Conservation (phyloP, 2,888 invertebrate genomes). For the Kuschelorhynchus macadamiae region DNA sequence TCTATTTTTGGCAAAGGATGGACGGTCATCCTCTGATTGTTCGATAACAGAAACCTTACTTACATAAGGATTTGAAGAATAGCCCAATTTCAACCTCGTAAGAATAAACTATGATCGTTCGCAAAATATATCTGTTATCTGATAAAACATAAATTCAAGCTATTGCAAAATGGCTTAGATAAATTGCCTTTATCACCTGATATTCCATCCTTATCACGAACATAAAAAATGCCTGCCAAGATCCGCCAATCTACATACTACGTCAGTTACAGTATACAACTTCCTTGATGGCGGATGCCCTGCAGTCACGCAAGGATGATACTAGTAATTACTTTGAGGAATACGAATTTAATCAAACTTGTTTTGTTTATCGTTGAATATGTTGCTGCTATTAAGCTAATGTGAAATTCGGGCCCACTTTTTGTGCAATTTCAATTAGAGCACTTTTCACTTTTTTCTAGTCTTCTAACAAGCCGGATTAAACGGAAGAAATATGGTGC, state of each 20-base stretch:
- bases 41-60: too few species aligned
- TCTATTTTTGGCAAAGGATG: too few species aligned
- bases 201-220: constrained; percentile 31
- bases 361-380: constrained; percentile 18
- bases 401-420: too few species aligned
- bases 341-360: constrained; percentile 24
- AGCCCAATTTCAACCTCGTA: constrained; percentile 13
- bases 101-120: constrained; percentile 23
- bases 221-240: constrained; percentile 30
- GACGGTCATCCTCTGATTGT: too few species aligned
- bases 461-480: too few species aligned
- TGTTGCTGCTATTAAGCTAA: neutral
- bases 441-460: too few species aligned
- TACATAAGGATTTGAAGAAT: too few species aligned
- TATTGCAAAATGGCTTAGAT: constrained; percentile 42
- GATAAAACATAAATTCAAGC: constrained; percentile 33
- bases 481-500: too few species aligned
- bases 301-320: constrained; percentile 39
- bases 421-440: too few species aligned
- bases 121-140: constrained; percentile 34
- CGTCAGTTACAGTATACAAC: constrained; percentile 39
- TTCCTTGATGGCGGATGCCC: constrained; percentile 28
- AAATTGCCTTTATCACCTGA: constrained; percentile 37
- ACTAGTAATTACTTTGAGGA: constrained; percentile 22
- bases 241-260: constrained; percentile 38